phyloP scores from a whole-genome alignment of 2,113 vertebrate genomes.

The Sinocyclocheilus grahami region DNA sequence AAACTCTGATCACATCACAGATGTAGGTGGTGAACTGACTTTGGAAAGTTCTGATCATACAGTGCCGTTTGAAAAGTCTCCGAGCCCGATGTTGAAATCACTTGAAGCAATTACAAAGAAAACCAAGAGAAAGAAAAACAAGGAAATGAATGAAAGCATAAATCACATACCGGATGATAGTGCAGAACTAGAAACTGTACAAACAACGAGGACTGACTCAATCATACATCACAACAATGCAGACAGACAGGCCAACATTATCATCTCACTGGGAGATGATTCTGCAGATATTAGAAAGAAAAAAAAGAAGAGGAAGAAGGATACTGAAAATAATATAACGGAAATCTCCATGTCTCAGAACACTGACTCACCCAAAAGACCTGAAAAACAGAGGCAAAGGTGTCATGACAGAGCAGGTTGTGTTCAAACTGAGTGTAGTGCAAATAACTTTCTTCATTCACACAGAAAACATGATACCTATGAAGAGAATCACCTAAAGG shows the following conservation, averaged over 20 bases:
- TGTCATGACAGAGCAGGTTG: not conserved
- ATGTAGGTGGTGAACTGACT: not conserved
- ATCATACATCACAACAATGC: not conserved
- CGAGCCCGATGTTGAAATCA: not conserved
- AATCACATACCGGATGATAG: not conserved
- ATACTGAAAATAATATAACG: not conserved
- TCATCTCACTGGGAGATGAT: not conserved
- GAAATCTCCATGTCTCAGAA: not conserved
- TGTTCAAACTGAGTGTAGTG: not conserved
- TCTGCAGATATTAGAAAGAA: not conserved
- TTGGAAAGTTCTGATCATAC: slow-evolving; percentile 24
- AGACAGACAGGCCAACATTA: not conserved
- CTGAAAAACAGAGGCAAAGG: not conserved
- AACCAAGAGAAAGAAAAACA: slow-evolving; percentile 43
- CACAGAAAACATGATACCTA: not conserved
- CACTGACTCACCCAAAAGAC: not conserved
- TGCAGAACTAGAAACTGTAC: not conserved
- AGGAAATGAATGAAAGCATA: not conserved
- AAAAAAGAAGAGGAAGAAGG: not conserved
- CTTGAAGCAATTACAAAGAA: not conserved
- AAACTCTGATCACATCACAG: not conserved
- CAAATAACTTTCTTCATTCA: not conserved
- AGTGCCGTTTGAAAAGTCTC: not conserved
- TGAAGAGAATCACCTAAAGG: not conserved
- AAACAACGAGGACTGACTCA: not conserved